These are phyloP conservation scores for Scaptomyza montana DNA, from an alignment of 1,140 invertebrate genomes.

Conservation along the genomic window DNA sequence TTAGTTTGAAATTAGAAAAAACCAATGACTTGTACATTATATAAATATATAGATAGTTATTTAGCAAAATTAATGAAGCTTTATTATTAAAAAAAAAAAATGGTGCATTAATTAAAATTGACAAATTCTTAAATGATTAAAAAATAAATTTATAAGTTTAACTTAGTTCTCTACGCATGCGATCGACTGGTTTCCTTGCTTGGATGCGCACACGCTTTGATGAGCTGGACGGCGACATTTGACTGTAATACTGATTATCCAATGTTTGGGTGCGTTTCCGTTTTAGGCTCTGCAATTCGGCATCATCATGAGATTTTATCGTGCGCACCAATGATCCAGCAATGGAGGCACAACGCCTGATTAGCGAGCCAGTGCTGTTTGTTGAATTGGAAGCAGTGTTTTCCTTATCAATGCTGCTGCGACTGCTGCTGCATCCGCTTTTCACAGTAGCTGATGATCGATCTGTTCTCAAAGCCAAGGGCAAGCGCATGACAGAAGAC, in stretches of 20 bases:
- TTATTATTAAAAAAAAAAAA: neutral
- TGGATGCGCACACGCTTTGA: conserved; percentile 79
- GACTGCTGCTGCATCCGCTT: neutral
- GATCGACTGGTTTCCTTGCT: conserved; percentile 69
- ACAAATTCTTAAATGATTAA: neutral
- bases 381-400: conserved; percentile 14
- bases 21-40: no score
- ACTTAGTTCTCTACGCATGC: conserved; percentile 60
- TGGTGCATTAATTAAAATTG: neutral
- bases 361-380: conserved; percentile 47
- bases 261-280: conserved; percentile 75
- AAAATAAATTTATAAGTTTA: neutral
- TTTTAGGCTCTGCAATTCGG: conserved; percentile 59
- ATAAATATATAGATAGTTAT: no score
- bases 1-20: neutral
- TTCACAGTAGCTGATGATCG: neutral
- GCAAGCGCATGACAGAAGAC: conserved; percentile 73
- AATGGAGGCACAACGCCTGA: conserved; percentile 76
- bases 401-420: conserved; percentile 39
- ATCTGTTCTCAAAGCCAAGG: conserved; percentile 35
- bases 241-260: conserved; percentile 55
- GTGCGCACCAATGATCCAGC: conserved; percentile 73
- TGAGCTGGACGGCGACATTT: conserved; percentile 53
- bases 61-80: no score
- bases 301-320: conserved; percentile 36